A percentile compares a stretch with the other conserved stretches of the same genome.
Conservation (phyloP, 2,113 vertebrate species). For the Clupea harengus region DNA sequence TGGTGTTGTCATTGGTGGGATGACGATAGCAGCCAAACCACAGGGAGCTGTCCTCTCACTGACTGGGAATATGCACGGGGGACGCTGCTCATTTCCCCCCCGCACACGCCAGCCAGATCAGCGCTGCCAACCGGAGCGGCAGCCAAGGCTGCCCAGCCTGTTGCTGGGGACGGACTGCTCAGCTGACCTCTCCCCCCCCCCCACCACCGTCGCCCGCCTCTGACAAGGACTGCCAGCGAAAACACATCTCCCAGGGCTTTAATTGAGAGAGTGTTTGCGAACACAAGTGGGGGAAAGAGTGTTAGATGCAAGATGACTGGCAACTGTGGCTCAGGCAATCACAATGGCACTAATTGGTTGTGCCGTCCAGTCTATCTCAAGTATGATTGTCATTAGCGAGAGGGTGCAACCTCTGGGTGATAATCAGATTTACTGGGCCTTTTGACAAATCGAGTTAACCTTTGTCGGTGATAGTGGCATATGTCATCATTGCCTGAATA, state of each 20-base stretch:
- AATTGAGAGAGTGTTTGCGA: slow-evolving; percentile 23
- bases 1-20: slow-evolving; percentile 10
- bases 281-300: slow-evolving; percentile 14
- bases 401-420: background rate
- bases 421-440: slow-evolving; percentile 34
- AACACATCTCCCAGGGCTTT: slow-evolving; percentile 6
- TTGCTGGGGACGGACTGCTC: slow-evolving; percentile 12
- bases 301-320: slow-evolving; percentile 26
- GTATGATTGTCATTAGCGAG: slow-evolving; percentile 35
- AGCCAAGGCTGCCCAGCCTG: slow-evolving; percentile 24
- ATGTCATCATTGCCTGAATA: slow-evolving; percentile 27
- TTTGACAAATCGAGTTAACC: slow-evolving; percentile 59
- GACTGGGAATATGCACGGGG: slow-evolving; percentile 26
- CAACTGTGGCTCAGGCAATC: slow-evolving; percentile 14
- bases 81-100: slow-evolving; percentile 43
- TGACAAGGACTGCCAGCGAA: background rate
- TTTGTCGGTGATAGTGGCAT: slow-evolving; percentile 40
- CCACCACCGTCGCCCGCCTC: background rate
- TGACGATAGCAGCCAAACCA: slow-evolving; percentile 27
- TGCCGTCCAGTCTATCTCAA: slow-evolving; percentile 21
- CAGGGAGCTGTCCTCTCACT: slow-evolving; percentile 24
- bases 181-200: background rate
- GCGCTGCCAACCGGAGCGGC: slow-evolving; percentile 39
- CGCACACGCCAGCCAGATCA: slow-evolving; percentile 40
- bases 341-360: slow-evolving; percentile 30